phyloP scores from a whole-genome alignment of 2,797 vertebrate species.

The Neostethus bicornis region DNA sequence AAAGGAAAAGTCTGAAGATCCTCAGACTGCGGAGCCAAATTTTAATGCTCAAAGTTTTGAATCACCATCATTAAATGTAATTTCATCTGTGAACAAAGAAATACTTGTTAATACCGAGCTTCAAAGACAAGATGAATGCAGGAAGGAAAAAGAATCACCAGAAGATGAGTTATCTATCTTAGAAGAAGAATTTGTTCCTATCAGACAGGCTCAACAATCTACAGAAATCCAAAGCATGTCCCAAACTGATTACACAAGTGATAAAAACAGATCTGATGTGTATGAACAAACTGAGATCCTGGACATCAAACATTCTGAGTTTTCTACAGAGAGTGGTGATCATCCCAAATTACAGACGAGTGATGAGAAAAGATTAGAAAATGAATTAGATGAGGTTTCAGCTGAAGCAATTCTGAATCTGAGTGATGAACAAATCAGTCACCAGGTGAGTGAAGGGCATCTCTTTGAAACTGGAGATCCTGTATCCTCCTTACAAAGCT shows the following conservation, averaged over 20 bases:
- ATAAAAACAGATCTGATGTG: slow-evolving; percentile 2
- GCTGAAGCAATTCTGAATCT: background rate
- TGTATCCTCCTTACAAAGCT: background rate
- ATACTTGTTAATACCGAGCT: slow-evolving; percentile 7
- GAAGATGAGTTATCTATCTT: background rate
- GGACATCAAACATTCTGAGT: background rate
- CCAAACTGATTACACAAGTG: background rate
- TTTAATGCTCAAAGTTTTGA: slow-evolving; percentile 4
- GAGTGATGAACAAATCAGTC: background rate
- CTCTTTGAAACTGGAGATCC: background rate
- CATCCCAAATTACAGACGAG: background rate
- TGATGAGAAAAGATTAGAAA: background rate
- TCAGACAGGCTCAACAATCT: background rate
- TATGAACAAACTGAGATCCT: slow-evolving; percentile 2
- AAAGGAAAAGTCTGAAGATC: background rate
- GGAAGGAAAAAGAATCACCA: slow-evolving; percentile 4
- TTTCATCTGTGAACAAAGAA: slow-evolving; percentile 1
- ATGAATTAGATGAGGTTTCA: background rate
- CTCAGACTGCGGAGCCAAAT: slow-evolving; percentile 12
- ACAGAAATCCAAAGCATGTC: background rate
- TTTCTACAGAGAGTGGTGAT: background rate
- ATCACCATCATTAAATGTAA: background rate
- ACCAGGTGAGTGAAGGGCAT: background rate
- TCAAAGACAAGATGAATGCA: background rate
- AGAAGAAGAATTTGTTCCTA: background rate